Percentiles rank a stretch among this genome's conserved stretches.
Conservation (phyloP, 2,113 vertebrate genomes). For the Rhinogobius similis region DNA sequence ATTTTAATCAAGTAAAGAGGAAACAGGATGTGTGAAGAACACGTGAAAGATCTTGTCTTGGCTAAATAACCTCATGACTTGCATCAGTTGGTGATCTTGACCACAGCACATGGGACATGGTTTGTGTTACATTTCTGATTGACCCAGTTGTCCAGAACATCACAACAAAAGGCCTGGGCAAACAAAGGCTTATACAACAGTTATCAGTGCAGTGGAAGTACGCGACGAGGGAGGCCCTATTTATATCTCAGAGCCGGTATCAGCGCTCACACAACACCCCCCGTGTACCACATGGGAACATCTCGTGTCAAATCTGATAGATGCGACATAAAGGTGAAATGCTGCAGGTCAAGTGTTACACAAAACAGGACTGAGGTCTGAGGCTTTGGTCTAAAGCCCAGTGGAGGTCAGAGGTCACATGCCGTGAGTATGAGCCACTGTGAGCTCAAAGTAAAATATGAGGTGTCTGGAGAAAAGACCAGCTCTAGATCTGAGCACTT, state of each 20-base stretch:
- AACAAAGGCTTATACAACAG: slow-evolving; percentile 20
- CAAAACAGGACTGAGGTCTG: neutral
- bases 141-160: neutral
- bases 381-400: neutral
- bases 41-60: slow-evolving; percentile 43
- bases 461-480: neutral
- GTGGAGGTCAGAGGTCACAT: neutral
- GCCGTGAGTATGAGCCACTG: neutral
- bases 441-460: neutral
- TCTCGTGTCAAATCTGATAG: neutral
- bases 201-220: slow-evolving; percentile 57
- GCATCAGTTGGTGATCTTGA: slow-evolving; percentile 23
- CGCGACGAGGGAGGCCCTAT: slow-evolving; percentile 62
- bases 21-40: slow-evolving; percentile 55
- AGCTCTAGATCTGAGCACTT: neutral
- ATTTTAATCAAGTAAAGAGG: slow-evolving; percentile 44
- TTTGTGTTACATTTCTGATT: slow-evolving; percentile 3
- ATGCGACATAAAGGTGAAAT: neutral
- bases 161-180: neutral
- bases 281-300: slow-evolving; percentile 36
- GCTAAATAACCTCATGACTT: slow-evolving; percentile 48
- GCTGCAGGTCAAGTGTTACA: neutral
- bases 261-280: slow-evolving; percentile 65
- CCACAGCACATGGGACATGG: slow-evolving; percentile 10
- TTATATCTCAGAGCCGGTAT: slow-evolving; percentile 66